Conservation (phyloP, 2,888 invertebrate species). For the Torymus tubicola region DNA sequence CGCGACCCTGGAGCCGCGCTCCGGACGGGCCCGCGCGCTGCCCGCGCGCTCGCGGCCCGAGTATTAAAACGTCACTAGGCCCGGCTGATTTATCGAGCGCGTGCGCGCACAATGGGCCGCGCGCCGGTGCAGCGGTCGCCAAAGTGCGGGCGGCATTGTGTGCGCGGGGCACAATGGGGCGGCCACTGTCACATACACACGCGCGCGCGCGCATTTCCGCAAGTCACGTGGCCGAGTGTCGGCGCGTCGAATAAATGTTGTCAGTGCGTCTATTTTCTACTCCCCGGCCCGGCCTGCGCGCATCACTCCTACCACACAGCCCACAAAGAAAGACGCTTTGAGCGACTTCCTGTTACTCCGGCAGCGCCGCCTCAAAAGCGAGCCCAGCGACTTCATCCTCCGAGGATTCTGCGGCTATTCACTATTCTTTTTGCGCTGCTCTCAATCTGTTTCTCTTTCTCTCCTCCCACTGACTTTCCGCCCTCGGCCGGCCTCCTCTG, state of each 20-base stretch:
- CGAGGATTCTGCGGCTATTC: conserved; percentile 5
- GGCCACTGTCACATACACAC: too few species aligned
- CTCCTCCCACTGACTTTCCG: conserved; percentile 28
- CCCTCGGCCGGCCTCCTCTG: neutral
- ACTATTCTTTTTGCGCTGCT: conserved; percentile 13
- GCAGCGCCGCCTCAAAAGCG: conserved; percentile 37
- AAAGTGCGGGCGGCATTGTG: neutral
- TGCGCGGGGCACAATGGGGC: too few species aligned
- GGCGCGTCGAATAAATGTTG: conserved; percentile 61
- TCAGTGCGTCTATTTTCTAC: conserved; percentile 44
- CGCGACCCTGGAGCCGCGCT: too few species aligned
- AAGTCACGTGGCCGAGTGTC: conserved; percentile 63
- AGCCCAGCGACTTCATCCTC: conserved; percentile 22
- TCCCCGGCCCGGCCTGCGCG: neutral
- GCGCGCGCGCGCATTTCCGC: conserved; percentile 61
- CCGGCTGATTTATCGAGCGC: neutral
- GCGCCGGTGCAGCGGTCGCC: too few species aligned
- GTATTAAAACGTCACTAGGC: too few species aligned
- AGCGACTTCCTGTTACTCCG: conserved; percentile 64
- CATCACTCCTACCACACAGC: conserved; percentile 58
- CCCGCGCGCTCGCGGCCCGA: too few species aligned
- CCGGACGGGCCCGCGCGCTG: too few species aligned
- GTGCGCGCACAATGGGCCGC: neutral
- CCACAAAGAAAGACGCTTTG: conserved; percentile 61
- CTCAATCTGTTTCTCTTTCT: conserved; percentile 45